A percentile compares a stretch with the other conserved stretches of the same genome.
Evolutionary conservation across 2,797 vertebrate genomes (phyloP).

Genomic region (Tarsius wallacei): DNA sequence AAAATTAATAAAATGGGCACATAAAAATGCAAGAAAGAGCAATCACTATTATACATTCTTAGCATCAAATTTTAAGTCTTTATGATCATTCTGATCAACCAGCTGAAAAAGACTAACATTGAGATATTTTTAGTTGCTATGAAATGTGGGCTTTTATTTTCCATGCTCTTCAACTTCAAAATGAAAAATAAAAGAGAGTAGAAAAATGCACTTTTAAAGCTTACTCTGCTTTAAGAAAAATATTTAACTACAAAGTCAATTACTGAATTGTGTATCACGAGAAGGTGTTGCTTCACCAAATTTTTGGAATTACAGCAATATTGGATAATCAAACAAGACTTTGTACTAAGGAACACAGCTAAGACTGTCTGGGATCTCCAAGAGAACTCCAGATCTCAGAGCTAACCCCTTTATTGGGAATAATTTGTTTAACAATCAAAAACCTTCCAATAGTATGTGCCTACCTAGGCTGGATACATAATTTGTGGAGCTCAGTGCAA

Average conservation of each 20-base stretch:
- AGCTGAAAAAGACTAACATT: not conserved
- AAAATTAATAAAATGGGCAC: not conserved
- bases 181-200: not conserved
- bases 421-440: not conserved
- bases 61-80: conserved; percentile 18
- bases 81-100: not conserved
- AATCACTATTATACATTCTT: not conserved
- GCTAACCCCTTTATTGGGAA: not conserved
- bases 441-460: not conserved
- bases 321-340: not conserved
- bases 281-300: not conserved
- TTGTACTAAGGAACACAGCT: not conserved
- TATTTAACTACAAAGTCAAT: not conserved
- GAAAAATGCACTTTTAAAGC: not conserved
- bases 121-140: conserved; percentile 16
- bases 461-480: not conserved
- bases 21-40: not conserved
- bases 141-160: not conserved
- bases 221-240: not conserved
- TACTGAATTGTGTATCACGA: not conserved
- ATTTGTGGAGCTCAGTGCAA: not conserved
- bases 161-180: not conserved
- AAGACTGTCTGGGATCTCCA: not conserved
- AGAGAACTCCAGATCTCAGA: not conserved
- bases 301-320: not conserved